A percentile compares a stretch with the other conserved stretches of the same genome.
Conservation (phyloP, 2,113 vertebrate species). For the Hymenochirus boettgeri region DNA sequence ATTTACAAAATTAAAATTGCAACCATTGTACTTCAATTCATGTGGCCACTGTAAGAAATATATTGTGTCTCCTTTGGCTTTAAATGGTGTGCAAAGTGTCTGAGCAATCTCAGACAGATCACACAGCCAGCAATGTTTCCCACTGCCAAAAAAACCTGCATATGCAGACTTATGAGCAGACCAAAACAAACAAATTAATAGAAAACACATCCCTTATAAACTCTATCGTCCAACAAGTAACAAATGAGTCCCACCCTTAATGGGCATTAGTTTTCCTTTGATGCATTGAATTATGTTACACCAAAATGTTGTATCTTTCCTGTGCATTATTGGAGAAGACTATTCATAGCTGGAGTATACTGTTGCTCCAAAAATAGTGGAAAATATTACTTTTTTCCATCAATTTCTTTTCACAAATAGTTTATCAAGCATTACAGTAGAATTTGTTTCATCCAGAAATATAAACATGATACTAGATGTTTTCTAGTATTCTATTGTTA, state of each 20-base stretch:
- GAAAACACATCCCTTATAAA: conserved; percentile 24
- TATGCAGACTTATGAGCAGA: conserved; percentile 7
- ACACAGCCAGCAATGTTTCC: neutral
- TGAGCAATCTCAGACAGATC: neutral
- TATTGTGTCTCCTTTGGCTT: neutral
- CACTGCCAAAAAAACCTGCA: conserved; percentile 9
- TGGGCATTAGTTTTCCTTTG: conserved; percentile 7
- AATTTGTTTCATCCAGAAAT: too few relatives aligned
- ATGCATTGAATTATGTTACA: conserved; percentile 24
- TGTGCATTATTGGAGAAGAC: neutral
- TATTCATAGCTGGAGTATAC: neutral
- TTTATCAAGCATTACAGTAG: neutral
- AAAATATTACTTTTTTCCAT: conserved; percentile 16
- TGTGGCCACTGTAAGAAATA: too few relatives aligned
- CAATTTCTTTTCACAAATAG: too few relatives aligned
- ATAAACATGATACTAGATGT: too few relatives aligned
- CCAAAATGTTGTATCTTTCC: conserved; percentile 16
- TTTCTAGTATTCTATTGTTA: too few relatives aligned
- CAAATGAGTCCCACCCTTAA: conserved; percentile 18
- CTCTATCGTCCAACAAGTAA: conserved; percentile 26
- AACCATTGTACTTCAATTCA: too few relatives aligned
- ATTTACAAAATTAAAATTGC: too few relatives aligned
- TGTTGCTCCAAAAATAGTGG: neutral
- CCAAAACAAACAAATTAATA: conserved; percentile 25
- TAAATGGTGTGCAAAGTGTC: neutral